Conservation (phyloP, 2,888 invertebrate genomes). For the Troglohyphantes excavatus region DNA sequence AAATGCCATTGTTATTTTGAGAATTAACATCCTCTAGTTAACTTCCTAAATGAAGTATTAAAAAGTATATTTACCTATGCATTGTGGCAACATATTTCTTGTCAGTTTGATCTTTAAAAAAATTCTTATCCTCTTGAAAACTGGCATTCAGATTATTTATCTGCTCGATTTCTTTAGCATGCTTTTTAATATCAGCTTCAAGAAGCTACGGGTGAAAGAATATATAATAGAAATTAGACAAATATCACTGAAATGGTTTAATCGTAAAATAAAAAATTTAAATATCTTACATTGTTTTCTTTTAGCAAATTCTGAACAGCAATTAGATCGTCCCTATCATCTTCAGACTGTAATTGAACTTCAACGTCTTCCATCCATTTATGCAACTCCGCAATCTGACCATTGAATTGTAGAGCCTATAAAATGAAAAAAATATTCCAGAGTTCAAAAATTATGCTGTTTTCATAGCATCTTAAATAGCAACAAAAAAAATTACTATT, state of each 20-base stretch:
- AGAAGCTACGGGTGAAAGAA: constrained; percentile 84
- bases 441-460: no score
- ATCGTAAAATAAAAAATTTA: not conserved
- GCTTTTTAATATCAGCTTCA: constrained; percentile 92
- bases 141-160: constrained; percentile 88
- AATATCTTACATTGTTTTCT: constrained; percentile 84
- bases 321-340: constrained; percentile 93
- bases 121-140: constrained; percentile 91
- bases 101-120: constrained; percentile 93
- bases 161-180: constrained; percentile 89
- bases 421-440: not conserved
- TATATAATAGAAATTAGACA: not conserved
- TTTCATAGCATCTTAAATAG: no score
- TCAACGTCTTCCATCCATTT: constrained; percentile 96
- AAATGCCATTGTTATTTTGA: no score
- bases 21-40: no score
- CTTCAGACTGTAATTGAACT: constrained; percentile 88
- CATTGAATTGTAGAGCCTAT: constrained; percentile 91
- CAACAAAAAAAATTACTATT: no score
- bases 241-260: not conserved
- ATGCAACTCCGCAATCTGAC: constrained; percentile 95
- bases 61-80: constrained; percentile 83
- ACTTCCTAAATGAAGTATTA: no score
- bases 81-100: constrained; percentile 87
- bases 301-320: constrained; percentile 90